Evolutionary conservation across 2,797 vertebrate genomes (phyloP), one percentile per base, ranked within the genome.

Genomic region (Botia almorhae): DNA sequence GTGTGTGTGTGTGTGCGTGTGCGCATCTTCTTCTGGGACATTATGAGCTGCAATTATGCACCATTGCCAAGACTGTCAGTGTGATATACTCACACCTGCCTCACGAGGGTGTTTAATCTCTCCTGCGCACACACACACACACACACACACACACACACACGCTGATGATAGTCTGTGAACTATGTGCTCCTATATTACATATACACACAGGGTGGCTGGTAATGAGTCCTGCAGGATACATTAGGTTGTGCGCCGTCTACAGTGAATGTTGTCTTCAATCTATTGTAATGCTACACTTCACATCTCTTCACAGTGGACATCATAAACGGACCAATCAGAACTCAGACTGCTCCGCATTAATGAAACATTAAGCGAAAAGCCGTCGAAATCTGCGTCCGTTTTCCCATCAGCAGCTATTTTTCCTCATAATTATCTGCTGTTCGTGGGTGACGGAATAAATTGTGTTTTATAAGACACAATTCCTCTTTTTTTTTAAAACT

Each of bases 11-110:
- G 70, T 46, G 55, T 56, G 26, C 53, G 70, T 68, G 36, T 70
- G 75, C 36, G 2, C 89, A 86, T 89, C 82, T 23, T 68, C 71
- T 87, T 90, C 89, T 89, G 87, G 88, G 89, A 90, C 79, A 76
- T 84, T 83, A 79, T 75, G 84, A 88, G 85, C 88, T 89, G 87
- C 88, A 90, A 89, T 89, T 83, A 16, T 74, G 85, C 82, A 86
- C 85, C 55, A 21, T 77, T 76, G 70, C 76, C 83, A 76, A 78
- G 73, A 72, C 65, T 82, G 81, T 76, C 36, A 55, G 14, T 77
- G 70, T 82, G 73, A 82, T 79, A 74, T 75, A 80, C 76, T 64
- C 36, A 39, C 74, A 73, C 53, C 21, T 71, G 75, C 82, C 69
- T 80, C 78, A 73, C 76, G 81, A 68, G 80, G 82, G 78, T 60